Evolutionary conservation across 2,113 vertebrate species (phyloP).

Genomic region (Pogona vitticeps): DNA sequence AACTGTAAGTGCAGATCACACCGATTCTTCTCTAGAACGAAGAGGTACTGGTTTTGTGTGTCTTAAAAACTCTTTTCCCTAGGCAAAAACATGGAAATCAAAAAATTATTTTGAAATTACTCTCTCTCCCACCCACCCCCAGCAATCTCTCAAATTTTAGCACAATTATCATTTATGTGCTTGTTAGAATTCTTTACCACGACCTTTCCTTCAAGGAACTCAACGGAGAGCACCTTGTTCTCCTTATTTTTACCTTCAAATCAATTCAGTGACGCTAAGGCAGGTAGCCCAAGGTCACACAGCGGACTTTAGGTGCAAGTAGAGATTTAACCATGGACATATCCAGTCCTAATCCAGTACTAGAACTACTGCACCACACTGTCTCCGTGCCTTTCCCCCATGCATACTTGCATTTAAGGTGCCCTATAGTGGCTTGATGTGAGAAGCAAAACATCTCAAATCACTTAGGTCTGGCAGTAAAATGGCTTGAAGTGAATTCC

Average conservation of each 20-base stretch:
- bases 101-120: background rate
- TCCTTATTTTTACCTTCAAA: background rate
- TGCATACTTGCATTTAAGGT: background rate
- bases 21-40: background rate
- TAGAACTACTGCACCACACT: background rate
- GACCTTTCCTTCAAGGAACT: background rate
- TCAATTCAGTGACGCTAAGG: background rate
- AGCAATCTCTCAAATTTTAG: background rate
- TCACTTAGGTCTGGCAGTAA: rapidly evolving
- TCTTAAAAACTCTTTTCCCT: background rate
- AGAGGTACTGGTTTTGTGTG: background rate
- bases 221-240: background rate
- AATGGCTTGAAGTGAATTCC: background rate
- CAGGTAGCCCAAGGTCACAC: background rate
- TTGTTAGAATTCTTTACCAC: background rate
- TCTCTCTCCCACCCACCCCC: too few species aligned
- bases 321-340: background rate
- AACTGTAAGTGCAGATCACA: background rate
- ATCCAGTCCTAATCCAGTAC: background rate
- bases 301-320: background rate
- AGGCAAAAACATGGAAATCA: background rate
- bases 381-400: background rate
- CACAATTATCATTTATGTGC: background rate
- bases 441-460: background rate
- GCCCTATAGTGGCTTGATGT: background rate